Base-by-base conservation (phyloP, 23 tunicate genomes). In the Ascidia mentula region DNA sequence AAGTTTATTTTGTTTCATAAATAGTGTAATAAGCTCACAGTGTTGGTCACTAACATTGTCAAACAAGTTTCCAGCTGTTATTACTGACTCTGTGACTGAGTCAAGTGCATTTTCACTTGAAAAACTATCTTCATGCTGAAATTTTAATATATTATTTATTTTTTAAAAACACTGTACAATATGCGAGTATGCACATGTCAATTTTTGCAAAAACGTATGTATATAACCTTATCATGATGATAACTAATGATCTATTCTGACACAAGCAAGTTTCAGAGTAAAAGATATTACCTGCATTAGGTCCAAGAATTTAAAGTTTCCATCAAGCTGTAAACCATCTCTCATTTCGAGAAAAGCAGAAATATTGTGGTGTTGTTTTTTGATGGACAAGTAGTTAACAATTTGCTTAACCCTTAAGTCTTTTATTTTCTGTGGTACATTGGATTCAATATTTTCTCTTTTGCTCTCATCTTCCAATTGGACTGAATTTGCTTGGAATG, bases 1-100 rank as follows among this genome's bases (percentile, higher is more conserved):
- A 30, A 90, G 82, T 76, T 90, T 82, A 33, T 69, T 38, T 76
- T 90, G 77, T 39, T 75, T 33, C 77, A 90, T 28, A 72, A 90
- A 90, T 37, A 34, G 1, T 36, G 37, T 24, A 6, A 74, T 6
- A 26, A 53, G 24, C 28, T 3, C 65, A 53, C 65, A 53, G 22
- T 53, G 7, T 9, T 53, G 28, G 4, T 53, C 12, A 5, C 12
- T 53, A 28, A 53, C 65, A 5, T 28, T 28, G 22, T 53, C 13
- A 53, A 53, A 28, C 24, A 9, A 53, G 65, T 9, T 53, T 53
- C 65, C 65, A 53, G 65, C 65, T 53, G 22, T 53, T 28, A 53
- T 53, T 20, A 53, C 65, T 20, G 65, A 53, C 65, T 5, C 13
- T 20, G 65, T 53, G 65, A 53, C 24, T 26, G 65, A 53, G 13